These are phyloP conservation scores for Albula goreensis DNA, from an alignment of 2,113 vertebrate species.

Conservation along the genomic window DNA sequence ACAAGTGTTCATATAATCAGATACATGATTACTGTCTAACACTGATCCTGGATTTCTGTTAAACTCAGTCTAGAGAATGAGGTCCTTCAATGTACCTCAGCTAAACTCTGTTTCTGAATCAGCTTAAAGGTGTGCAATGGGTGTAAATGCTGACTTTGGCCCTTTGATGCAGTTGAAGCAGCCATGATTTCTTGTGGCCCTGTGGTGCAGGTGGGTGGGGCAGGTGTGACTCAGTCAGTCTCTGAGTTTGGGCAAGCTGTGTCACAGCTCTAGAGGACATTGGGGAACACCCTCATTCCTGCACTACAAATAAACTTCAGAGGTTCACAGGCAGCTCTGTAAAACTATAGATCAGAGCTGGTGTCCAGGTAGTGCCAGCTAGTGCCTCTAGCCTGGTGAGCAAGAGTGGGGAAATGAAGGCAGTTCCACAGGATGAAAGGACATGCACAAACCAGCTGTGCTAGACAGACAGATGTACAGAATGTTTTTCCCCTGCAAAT, in stretches of 20 bases:
- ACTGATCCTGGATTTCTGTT: no score
- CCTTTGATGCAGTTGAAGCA: no score
- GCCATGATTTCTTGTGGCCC: conserved; percentile 62
- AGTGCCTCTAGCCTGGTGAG: conserved; percentile 36
- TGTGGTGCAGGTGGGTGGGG: conserved; percentile 73
- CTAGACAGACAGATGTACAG: background rate
- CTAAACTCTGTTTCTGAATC: conserved; percentile 24
- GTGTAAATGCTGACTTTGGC: conserved; percentile 70
- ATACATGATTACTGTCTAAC: no score
- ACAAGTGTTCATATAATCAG: no score
- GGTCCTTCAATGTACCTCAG: conserved; percentile 22
- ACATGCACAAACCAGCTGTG: conserved; percentile 58
- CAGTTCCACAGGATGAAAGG: conserved; percentile 58
- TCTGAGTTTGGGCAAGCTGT: conserved; percentile 69
- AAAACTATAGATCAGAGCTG: conserved; percentile 59
- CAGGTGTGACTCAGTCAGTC: conserved; percentile 80
- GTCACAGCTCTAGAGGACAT: conserved; percentile 74
- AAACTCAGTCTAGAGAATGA: no score
- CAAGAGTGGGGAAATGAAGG: conserved; percentile 51
- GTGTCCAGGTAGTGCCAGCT: conserved; percentile 50
- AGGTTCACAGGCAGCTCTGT: conserved; percentile 65
- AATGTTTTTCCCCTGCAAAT: no score
- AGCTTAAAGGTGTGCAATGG: conserved; percentile 38
- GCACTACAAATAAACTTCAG: conserved; percentile 54
- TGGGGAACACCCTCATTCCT: conserved; percentile 74